Base-by-base conservation (phyloP, 2,888 invertebrate species). In the Tortricodes alternella region DNA sequence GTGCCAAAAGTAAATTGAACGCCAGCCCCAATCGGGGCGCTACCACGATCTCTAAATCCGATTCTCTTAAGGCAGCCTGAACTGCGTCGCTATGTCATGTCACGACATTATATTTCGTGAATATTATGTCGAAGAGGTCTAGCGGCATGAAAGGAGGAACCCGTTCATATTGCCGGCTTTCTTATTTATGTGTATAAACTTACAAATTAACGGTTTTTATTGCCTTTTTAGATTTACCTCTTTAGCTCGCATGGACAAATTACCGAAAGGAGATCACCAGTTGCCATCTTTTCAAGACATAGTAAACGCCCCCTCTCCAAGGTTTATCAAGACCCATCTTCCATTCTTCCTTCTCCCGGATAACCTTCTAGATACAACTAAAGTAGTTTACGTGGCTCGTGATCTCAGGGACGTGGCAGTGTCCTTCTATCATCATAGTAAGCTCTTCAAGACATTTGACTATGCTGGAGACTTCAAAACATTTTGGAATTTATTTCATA, bases 371-470 rank as follows among this genome's bases (percentile, higher is more conserved):
- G 58, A 74, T 69, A 60, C 62, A 91, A 89, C 89, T 3, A 61
- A 61, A 46, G 61, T 94, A 8, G 85, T 94, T 32, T 93, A 93
- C 69, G 92, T 95, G 0, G 93, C 94, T 0, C 89, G 96, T 56
- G 94, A 96, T 83, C 95, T 95, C 0, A 95, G 91, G 80, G 94
- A 96, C 78, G 94, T 95, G 0, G 93, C 93, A 0, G 94, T 95
- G 0, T 96, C 95, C 0, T 95, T 92, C 74, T 96, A 93, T 70
- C 93, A 95, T 73, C 89, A 95, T 46, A 94, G 94, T 74, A 84
- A 92, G 37, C 76, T 92, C 3, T 91, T 92, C 55, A 84, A 88
- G 50, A 93, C 92, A 0, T 92, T 92, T 68, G 93, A 92, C 1
- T 94, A 92, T 66, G 65, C 71, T 0, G 92, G 93, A n/a, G 91